Evolutionary conservation across 2,888 invertebrate species (phyloP).

Genomic region (Platycheirus albimanus): DNA sequence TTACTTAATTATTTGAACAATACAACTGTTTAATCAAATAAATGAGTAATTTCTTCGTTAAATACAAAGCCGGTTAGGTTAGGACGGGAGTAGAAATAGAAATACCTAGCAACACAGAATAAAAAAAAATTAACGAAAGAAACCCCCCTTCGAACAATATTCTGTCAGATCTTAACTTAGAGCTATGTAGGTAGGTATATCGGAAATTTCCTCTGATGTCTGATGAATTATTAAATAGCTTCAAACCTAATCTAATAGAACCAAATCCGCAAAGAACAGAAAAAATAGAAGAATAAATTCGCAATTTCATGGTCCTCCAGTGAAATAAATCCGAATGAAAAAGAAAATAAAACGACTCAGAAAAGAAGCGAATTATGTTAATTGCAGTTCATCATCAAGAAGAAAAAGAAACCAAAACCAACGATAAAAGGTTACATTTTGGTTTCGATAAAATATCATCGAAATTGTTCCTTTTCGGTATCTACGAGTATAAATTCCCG

Average conservation of each 20-base stretch:
- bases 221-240: constrained; percentile 60
- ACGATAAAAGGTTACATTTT: constrained; percentile 41
- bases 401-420: neutral
- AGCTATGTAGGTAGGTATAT: too few relatives aligned
- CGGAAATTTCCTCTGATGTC: constrained; percentile 63
- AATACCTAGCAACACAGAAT: too few relatives aligned
- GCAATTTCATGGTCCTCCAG: constrained; percentile 28
- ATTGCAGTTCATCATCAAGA: constrained; percentile 44
- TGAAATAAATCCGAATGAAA: constrained; percentile 13
- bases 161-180: neutral
- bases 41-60: constrained; percentile 26
- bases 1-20: constrained; percentile 38
- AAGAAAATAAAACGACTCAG: too few relatives aligned
- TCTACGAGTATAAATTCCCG: constrained; percentile 7
- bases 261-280: constrained; percentile 19
- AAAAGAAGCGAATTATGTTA: constrained; percentile 41
- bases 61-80: constrained; percentile 2
- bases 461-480: constrained; percentile 15
- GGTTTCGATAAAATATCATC: constrained; percentile 37
- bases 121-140: constrained; percentile 4
- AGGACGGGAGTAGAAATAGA: too few relatives aligned
- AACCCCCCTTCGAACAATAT: neutral
- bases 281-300: constrained; percentile 26
- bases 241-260: constrained; percentile 20
- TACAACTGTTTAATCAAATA: constrained; percentile 36